Evolutionary conservation across 2,797 vertebrate genomes (phyloP).

Genomic region (Poeciliopsis infans): DNA sequence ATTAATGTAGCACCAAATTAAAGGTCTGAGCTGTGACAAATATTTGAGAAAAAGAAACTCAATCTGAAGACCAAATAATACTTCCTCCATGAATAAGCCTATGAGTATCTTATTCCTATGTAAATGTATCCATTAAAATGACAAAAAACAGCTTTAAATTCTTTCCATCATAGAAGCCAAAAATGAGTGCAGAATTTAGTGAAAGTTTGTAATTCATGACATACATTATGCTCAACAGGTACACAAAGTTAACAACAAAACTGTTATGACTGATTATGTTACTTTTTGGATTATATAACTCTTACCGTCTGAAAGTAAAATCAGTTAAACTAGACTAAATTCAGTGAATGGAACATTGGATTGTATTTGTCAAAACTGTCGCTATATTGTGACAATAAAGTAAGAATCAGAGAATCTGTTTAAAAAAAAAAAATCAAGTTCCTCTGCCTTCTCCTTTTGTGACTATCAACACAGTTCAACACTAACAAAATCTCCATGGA

Average conservation of each 20-base stretch:
- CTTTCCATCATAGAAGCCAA: not conserved
- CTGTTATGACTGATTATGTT: not conserved
- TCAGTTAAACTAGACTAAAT: not conserved
- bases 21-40: conserved; percentile 5
- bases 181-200: not conserved
- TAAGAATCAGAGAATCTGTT: too few species aligned
- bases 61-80: not conserved
- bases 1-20: conserved; percentile 4
- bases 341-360: not conserved
- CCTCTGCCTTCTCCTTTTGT: too few species aligned
- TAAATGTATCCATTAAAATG: not conserved
- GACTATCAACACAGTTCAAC: not conserved
- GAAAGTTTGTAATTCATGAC: not conserved
- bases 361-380: not conserved
- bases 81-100: not conserved
- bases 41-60: conserved; percentile 1
- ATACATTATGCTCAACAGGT: not conserved
- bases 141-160: not conserved
- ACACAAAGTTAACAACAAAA: not conserved
- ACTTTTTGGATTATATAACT: not conserved
- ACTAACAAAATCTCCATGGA: not conserved
- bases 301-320: not conserved
- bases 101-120: not conserved
- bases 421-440: not conserved
- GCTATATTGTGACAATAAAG: not conserved